Conservation (phyloP, 1,140 invertebrate species). For the Globodera ellingtonae region DNA sequence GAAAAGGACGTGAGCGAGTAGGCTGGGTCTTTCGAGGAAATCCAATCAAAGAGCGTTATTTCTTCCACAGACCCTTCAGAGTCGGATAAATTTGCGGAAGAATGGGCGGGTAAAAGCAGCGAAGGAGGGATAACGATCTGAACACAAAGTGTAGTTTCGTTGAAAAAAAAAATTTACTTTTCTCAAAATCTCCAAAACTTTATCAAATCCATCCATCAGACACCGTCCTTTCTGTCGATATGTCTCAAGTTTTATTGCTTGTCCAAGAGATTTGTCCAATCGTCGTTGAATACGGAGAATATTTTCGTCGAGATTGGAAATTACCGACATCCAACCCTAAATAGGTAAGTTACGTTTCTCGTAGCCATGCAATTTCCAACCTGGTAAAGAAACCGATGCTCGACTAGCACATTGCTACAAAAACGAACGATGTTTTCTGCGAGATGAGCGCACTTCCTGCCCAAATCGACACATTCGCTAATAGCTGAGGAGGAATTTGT, state of each 20-base stretch:
- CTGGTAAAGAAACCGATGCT: constrained; percentile 46
- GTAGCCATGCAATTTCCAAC: neutral
- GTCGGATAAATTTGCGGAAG: constrained; percentile 19
- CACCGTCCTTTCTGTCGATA: constrained; percentile 39
- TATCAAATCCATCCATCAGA: constrained; percentile 41
- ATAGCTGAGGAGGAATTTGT: constrained; percentile 24
- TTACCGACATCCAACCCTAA: constrained; percentile 45
- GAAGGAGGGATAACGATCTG: constrained; percentile 39
- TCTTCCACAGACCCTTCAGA: constrained; percentile 31
- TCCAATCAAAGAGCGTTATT: constrained; percentile 54
- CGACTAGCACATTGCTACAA: constrained; percentile 42
- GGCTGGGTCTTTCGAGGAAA: constrained; percentile 42
- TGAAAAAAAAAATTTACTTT: constrained; percentile 36
- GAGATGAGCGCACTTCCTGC: constrained; percentile 35
- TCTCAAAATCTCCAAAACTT: constrained; percentile 36
- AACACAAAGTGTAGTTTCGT: neutral
- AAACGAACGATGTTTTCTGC: constrained; percentile 41
- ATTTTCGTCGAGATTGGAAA: constrained; percentile 44
- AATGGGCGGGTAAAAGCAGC: constrained; percentile 18
- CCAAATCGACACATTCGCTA: constrained; percentile 35
- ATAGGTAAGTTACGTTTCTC: too few species aligned
- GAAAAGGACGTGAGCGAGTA: constrained; percentile 44
- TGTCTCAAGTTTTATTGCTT: constrained; percentile 34
- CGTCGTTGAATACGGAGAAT: constrained; percentile 37
- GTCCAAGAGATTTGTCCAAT: constrained; percentile 32